Evolutionary conservation across 30 jellyfish, hydroid and myxozoan genomes (phyloP), one percentile per base, ranked within the genome.

Genomic region (Hydra vulgaris): DNA sequence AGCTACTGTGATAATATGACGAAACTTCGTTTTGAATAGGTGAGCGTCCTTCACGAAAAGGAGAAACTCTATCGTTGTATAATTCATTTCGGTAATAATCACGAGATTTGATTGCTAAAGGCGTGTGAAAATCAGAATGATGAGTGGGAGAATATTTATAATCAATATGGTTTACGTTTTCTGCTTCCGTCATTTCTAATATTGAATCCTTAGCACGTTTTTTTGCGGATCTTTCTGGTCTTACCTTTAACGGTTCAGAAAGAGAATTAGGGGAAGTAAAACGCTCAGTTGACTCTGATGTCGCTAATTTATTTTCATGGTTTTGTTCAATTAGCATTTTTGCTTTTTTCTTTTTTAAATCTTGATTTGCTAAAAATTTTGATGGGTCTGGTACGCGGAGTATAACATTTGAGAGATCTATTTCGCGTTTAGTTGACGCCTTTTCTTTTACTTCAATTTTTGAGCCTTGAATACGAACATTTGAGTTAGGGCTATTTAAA

Each of bases 201-300:
- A 80, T 80, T 15, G 87, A 80, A 80, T 80, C 87, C 54, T 80
- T 80, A 22, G 87, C 87, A 18, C 83, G 84, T 69, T 80, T 80
- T 27, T 80, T 80, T 0, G 87, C 87, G 25, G 87, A 80, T 15
- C 87, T 84, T 80, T 80, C 87, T 61, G 87, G 87, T 15, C 87
- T 25, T 16, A 66, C 12, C 1, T 67, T 53, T 23, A 40, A 23
- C 16, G 80, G 81, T 1, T 18, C 71, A 8, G 23, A 17, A 16
- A 77, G 79, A 15, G 69, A 15, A 21, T 72, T 72, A 21, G 54
- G 54, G 8, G 81, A 20, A 7, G 81, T 26, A 40, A 74, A 66
- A 23, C 54, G 82, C 18, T 78, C 79, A 20, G 26, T 68, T 18
- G 68, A 52, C 66, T 78, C 79, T 53, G 66, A 77, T 21, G 26